phyloP scores from a whole-genome alignment of 2,113 vertebrate genomes.

The Meleagris gallopavo region DNA sequence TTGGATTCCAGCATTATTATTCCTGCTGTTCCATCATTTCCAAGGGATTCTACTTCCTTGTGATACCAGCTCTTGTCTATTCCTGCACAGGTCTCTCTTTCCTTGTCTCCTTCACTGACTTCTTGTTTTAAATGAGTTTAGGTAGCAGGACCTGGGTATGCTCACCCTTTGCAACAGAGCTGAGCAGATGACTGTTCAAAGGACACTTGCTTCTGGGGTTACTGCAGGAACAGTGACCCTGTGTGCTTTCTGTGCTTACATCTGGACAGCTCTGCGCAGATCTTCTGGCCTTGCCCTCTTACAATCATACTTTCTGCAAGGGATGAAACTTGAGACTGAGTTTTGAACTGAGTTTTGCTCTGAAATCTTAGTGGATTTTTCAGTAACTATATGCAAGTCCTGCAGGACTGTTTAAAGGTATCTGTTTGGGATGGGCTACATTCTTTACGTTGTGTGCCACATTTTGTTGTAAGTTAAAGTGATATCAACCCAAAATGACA shows the following conservation, averaged over 20 bases:
- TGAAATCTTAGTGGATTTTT: background rate
- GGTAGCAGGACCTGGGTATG: background rate
- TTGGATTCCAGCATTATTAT: background rate
- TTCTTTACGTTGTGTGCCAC: background rate
- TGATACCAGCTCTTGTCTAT: background rate
- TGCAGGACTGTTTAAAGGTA: background rate
- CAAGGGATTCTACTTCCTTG: background rate
- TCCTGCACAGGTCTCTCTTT: background rate
- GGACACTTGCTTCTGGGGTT: background rate
- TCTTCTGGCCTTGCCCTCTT: background rate
- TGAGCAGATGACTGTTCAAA: background rate
- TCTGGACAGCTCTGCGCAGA: background rate
- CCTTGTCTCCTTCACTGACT: background rate
- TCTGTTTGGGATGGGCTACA: background rate
- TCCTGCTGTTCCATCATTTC: background rate
- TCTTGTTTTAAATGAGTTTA: background rate
- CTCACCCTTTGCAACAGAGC: background rate
- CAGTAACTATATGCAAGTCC: background rate
- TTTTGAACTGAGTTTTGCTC: background rate
- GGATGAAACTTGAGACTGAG: background rate
- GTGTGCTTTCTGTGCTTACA: background rate
- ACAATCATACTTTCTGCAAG: background rate
- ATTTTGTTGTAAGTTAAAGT: background rate
- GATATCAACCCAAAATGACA: background rate
- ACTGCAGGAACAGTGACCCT: background rate